Evolutionary conservation across 2,113 vertebrate genomes (phyloP).

Genomic region (Condylura cristata): DNA sequence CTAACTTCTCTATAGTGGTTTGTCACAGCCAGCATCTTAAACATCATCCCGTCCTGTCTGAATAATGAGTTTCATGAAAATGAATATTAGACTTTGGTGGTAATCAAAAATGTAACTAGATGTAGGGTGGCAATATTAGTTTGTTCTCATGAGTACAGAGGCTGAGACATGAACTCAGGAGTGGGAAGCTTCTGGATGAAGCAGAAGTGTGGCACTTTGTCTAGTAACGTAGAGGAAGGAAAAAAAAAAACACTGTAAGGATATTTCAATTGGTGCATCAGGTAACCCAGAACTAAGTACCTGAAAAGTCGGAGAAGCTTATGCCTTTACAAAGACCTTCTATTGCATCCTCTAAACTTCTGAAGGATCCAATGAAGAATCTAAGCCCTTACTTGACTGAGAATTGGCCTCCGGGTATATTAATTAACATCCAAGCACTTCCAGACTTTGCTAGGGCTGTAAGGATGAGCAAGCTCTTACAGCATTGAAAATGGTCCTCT

Average conservation of each 20-base stretch:
- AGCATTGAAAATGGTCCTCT: background rate
- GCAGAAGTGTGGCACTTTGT: background rate
- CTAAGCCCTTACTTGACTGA: background rate
- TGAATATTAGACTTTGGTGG: background rate
- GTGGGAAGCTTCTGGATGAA: background rate
- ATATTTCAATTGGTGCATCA: background rate
- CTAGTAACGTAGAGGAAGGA: background rate
- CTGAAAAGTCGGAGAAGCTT: background rate
- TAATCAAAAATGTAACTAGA: background rate
- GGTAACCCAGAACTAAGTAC: background rate
- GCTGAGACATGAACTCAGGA: background rate
- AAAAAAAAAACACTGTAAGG: background rate
- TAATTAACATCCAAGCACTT: background rate
- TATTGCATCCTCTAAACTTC: background rate
- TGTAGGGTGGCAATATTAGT: background rate
- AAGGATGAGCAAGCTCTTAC: background rate
- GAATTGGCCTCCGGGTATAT: background rate
- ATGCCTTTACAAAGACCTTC: background rate
- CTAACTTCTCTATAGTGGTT: background rate
- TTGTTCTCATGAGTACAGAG: background rate
- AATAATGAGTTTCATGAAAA: conserved; percentile 1
- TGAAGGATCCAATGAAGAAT: background rate
- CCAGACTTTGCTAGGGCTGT: background rate
- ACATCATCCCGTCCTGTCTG: background rate
- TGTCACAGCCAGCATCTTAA: background rate